Percentiles rank a stretch among this genome's conserved stretches.
Evolutionary conservation across 2,113 vertebrate species (phyloP).

Genomic region (Pseudois nayaur): DNA sequence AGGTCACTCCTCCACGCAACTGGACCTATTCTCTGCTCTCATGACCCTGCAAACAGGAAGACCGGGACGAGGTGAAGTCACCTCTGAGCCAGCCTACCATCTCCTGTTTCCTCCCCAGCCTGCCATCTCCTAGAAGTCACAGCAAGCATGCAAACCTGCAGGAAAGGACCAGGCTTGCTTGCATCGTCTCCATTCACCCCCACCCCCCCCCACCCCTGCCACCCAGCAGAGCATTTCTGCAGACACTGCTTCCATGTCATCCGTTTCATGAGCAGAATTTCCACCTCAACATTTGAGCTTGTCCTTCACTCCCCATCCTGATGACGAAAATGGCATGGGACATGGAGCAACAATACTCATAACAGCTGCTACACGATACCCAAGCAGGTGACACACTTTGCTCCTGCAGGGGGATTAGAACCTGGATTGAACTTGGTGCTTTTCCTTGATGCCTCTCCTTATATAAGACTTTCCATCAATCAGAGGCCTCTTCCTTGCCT

Average conservation of each 20-base stretch:
- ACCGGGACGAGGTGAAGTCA: background rate
- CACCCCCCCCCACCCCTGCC: background rate
- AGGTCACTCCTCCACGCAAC: accelerated
- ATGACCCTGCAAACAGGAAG: background rate
- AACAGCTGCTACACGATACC: background rate
- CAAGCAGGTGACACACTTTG: background rate
- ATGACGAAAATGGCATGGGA: background rate
- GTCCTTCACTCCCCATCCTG: background rate
- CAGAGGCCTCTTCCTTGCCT: background rate
- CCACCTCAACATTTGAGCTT: background rate
- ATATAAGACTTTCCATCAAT: background rate
- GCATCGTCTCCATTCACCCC: background rate
- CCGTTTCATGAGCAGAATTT: accelerated
- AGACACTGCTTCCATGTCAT: background rate
- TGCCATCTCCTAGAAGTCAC: background rate
- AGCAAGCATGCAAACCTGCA: background rate
- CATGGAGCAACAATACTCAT: background rate
- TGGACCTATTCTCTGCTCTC: background rate
- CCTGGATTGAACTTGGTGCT: background rate
- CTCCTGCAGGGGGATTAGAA: background rate
- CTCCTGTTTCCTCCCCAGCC: background rate
- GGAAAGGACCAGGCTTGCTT: background rate
- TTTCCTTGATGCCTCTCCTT: background rate
- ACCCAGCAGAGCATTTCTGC: background rate
- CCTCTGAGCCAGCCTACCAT: background rate